Percentiles rank a stretch among this genome's conserved stretches.
phyloP scores from a whole-genome alignment of 2,113 vertebrate species.

The Ranitomeya variabilis region DNA sequence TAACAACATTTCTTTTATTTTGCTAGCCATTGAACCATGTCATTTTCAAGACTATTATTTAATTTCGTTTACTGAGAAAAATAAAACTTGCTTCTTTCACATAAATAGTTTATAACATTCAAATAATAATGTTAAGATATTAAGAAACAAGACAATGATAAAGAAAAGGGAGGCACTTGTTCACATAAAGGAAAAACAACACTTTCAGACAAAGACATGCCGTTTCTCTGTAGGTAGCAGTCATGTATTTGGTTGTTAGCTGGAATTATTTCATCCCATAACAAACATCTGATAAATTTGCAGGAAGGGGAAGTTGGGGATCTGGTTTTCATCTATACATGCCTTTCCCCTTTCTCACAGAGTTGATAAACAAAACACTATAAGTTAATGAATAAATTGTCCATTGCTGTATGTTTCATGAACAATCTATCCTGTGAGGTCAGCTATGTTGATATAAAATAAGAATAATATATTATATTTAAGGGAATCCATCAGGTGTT shows the following conservation, averaged over 20 bases:
- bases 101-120: neutral
- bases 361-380: slow-evolving; percentile 60
- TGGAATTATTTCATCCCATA: neutral
- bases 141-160: neutral
- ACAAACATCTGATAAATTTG: slow-evolving; percentile 25
- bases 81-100: too few relatives aligned
- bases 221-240: neutral
- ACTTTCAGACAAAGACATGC: neutral
- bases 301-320: slow-evolving; percentile 1
- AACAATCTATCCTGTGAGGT: slow-evolving; percentile 29
- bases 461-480: neutral
- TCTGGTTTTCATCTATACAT: slow-evolving; percentile 29
- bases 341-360: slow-evolving; percentile 1
- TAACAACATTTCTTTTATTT: too few relatives aligned
- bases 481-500: too few relatives aligned
- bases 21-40: too few relatives aligned
- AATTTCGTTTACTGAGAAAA: too few relatives aligned
- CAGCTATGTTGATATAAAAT: neutral
- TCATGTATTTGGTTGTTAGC: neutral
- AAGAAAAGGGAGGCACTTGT: slow-evolving; percentile 9
- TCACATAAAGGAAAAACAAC: neutral
- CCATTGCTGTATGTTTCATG: neutral
- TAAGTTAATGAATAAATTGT: slow-evolving; percentile 51
- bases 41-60: too few relatives aligned
- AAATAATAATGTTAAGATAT: neutral